Evolutionary conservation across 2,888 invertebrate species (phyloP), one percentile per base, ranked within the genome.

Genomic region (Drosophila macrospina): DNA sequence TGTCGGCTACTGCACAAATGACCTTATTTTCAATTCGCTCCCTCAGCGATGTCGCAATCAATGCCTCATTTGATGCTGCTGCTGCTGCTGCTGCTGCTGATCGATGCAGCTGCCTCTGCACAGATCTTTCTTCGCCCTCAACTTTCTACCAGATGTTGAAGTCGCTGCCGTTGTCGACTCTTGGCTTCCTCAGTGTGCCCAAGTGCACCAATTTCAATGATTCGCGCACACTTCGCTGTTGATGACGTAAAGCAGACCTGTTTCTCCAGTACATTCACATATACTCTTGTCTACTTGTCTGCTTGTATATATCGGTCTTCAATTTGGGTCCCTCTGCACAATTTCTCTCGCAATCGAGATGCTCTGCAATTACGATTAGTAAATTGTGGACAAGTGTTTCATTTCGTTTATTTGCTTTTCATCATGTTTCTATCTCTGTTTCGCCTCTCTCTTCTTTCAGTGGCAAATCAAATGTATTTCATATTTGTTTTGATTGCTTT

Each of bases 151-250:
- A 30, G 32, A 20, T 47, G 30, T 57, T 51, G 59, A 61, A 6
- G 30, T 47, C 11, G 47, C 16, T 61, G 48, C 39, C 50, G 16
- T 24, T 59, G 44, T 47, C 47, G 20, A 26, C 56, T 20, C 77
- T 64, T 62, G 65, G 82, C 83, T 83, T 68, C 89, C 80, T 78
- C 81, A 66, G 72, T 69, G 75, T 56, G 78, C 57, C 75, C 86
- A 85, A 85, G 85, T 88, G 85, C 76, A 89, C 86, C 85, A 87
- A 88, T 88, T 86, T 67, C 70, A 88, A 80, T 76, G 76, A 78
- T 63, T 50, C 63, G 64, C 66, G 61, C 60, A 68, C 47, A 50
- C 37, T 26, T 34, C 26, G 64, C 15, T 36, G 54, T 59, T 45
- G 84, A 78, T 84, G 84, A 84, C 83, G 83, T 84, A 84, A 84